Conservation (phyloP, 1,140 invertebrate species). For the Asbolus verrucosus region DNA sequence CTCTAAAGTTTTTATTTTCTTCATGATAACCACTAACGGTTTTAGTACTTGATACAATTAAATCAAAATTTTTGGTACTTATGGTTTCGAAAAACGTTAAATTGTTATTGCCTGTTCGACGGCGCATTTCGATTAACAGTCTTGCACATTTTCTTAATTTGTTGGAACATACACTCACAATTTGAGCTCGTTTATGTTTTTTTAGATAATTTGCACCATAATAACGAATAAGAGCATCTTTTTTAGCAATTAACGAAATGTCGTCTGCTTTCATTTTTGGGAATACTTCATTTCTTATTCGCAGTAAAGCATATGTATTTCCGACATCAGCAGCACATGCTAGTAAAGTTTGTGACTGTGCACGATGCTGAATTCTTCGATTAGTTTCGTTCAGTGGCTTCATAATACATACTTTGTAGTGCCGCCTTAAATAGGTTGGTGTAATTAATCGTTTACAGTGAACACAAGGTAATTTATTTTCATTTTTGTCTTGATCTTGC, state of each 20-base stretch:
- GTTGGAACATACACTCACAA: conserved; percentile 54
- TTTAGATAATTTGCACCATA: conserved; percentile 59
- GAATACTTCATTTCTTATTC: conserved; percentile 47
- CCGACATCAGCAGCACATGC: not conserved
- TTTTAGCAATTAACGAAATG: conserved; percentile 52
- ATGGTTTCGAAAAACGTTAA: too few relatives aligned
- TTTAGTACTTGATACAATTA: too few relatives aligned
- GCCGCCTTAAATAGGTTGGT: conserved; percentile 11
- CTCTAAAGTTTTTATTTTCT: too few relatives aligned
- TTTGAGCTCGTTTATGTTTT: conserved; percentile 59
- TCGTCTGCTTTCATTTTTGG: conserved; percentile 49
- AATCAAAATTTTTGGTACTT: too few relatives aligned
- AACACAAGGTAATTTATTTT: conserved; percentile 6
- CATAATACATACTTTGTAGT: conserved; percentile 20
- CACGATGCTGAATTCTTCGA: conserved; percentile 2
- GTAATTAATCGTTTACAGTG: conserved; percentile 3
- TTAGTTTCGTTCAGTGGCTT: conserved; percentile 8
- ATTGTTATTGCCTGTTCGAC: not conserved
- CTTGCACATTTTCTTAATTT: conserved; percentile 60
- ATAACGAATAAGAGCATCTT: conserved; percentile 58
- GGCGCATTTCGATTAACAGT: conserved; percentile 54
- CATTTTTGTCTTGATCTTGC: not conserved
- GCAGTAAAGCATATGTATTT: not conserved
- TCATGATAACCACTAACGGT: too few relatives aligned
- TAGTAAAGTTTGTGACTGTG: conserved; percentile 14